Evolutionary conservation across 2,888 invertebrate species (phyloP).

Genomic region (Drosophila prolongata): DNA sequence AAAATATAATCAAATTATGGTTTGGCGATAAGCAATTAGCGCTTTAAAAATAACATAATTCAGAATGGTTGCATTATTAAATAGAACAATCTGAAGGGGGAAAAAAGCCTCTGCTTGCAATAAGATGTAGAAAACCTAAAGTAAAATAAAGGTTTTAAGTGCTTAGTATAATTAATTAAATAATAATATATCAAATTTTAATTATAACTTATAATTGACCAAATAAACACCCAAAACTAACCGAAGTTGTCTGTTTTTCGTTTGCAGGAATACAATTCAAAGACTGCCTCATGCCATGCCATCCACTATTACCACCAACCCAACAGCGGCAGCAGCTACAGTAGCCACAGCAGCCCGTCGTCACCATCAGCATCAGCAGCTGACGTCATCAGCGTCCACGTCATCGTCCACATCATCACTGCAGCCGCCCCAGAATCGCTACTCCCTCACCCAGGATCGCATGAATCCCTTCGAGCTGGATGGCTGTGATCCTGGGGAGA

Average conservation of each 20-base stretch:
- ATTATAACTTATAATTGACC: no score
- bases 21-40: no score
- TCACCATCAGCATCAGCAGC: conserved; percentile 46
- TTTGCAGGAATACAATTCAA: conserved; percentile 83
- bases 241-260: background rate
- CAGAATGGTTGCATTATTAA: no score
- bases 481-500: conserved; percentile 5
- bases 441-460: conserved; percentile 26
- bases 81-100: no score
- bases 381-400: conserved; percentile 41
- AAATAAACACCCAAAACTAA: no score
- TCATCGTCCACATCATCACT: conserved; percentile 42
- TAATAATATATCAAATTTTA: no score
- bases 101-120: no score
- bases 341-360: conserved; percentile 33
- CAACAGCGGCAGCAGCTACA: conserved; percentile 38
- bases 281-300: conserved; percentile 84
- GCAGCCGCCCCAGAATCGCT: conserved; percentile 27
- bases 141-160: no score
- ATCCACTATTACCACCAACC: conserved; percentile 82
- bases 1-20: no score
- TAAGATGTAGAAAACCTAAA: no score
- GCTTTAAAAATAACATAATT: no score
- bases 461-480: conserved; percentile 36
- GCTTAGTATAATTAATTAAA: no score